Percentiles rank a stretch among this genome's conserved stretches.
These are phyloP conservation scores for Drosophila repletoides DNA, from an alignment of 1,140 invertebrate genomes.

Conservation along the genomic window DNA sequence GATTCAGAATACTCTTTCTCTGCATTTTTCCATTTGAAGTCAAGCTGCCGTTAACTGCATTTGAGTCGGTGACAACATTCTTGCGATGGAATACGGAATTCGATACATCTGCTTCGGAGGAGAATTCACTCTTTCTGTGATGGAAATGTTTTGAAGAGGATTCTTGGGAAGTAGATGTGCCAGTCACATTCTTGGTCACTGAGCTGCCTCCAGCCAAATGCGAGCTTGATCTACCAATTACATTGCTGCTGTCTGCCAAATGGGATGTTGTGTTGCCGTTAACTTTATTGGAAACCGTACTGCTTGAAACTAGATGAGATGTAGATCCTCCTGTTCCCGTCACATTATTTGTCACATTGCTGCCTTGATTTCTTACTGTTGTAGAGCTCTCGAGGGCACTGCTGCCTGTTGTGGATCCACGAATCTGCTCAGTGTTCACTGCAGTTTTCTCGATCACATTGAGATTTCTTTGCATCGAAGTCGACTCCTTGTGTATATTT, in stretches of 20 bases:
- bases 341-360: conserved; percentile 20
- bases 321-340: conserved; percentile 29
- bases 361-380: conserved; percentile 29
- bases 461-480: conserved; percentile 59
- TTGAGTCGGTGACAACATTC: conserved; percentile 80
- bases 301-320: conserved; percentile 9
- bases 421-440: conserved; percentile 32
- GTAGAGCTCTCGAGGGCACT: conserved; percentile 29
- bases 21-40: conserved; percentile 90
- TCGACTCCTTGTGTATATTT: conserved; percentile 66
- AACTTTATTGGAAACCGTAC: conserved; percentile 21
- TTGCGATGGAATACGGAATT: conserved; percentile 91
- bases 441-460: conserved; percentile 46
- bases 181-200: conserved; percentile 19
- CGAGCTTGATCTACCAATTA: neutral
- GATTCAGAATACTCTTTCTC: conserved; percentile 89
- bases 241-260: neutral
- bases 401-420: conserved; percentile 33
- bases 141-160: conserved; percentile 70
- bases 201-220: conserved; percentile 13
- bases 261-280: conserved; percentile 30
- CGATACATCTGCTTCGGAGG: conserved; percentile 87
- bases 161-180: conserved; percentile 31
- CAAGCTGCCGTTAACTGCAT: conserved; percentile 83
- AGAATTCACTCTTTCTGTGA: conserved; percentile 88